Evolutionary conservation across 2,113 vertebrate species (phyloP).

Genomic region (Neodon shergylaensis): DNA sequence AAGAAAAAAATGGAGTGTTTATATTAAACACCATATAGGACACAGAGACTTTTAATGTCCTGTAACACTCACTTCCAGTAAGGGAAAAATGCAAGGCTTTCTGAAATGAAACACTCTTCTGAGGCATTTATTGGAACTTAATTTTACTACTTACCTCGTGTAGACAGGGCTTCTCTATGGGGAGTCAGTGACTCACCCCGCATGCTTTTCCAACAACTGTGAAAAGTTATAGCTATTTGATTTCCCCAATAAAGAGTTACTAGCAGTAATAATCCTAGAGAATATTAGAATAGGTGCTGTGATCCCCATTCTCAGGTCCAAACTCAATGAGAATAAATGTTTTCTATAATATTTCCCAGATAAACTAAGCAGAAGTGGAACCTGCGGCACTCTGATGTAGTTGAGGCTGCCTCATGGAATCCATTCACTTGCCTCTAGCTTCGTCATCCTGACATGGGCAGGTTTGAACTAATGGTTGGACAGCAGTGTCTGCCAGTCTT

Average conservation of each 20-base stretch:
- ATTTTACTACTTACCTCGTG: conserved; percentile 48
- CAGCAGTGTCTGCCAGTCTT: neutral
- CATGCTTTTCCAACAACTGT: conserved; percentile 64
- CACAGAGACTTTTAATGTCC: conserved; percentile 47
- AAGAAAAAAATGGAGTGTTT: conserved; percentile 56
- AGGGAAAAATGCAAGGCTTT: conserved; percentile 60
- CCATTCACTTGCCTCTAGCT: neutral
- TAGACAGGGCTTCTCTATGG: conserved; percentile 43
- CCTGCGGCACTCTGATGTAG: neutral
- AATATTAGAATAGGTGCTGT: conserved; percentile 64
- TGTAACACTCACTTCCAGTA: conserved; percentile 60
- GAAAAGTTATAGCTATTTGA: conserved; percentile 65
- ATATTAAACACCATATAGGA: conserved; percentile 66
- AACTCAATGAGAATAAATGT: neutral
- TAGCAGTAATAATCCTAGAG: conserved; percentile 51
- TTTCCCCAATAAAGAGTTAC: conserved; percentile 71
- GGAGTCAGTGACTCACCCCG: conserved; percentile 53
- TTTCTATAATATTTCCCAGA: conserved; percentile 16
- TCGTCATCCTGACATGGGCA: no score
- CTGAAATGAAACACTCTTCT: conserved; percentile 72
- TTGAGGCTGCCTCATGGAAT: neutral
- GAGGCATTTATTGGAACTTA: conserved; percentile 57
- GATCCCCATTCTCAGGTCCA: neutral
- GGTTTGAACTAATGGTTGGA: neutral
- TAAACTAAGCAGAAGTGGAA: neutral